These are phyloP conservation scores for Cheilosia scutellata DNA, from an alignment of 2,888 invertebrate genomes.

Conservation along the genomic window DNA sequence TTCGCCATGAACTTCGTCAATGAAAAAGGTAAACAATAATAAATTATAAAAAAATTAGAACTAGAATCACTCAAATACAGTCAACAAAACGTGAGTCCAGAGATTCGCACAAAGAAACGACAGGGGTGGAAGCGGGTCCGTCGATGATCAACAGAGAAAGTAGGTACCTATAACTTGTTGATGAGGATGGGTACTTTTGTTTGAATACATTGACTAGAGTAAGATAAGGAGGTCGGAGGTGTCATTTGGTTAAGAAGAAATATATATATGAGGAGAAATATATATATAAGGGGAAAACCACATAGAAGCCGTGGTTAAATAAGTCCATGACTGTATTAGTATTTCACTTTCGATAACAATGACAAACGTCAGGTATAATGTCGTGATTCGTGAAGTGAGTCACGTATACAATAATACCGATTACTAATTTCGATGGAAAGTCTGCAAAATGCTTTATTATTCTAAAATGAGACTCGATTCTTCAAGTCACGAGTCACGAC, in stretches of 20 bases:
- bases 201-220: background rate
- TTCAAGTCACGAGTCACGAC: too few relatives aligned
- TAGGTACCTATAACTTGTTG: conserved; percentile 36
- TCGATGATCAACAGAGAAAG: conserved; percentile 5
- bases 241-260: conserved; percentile 6
- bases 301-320: background rate
- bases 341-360: too few relatives aligned
- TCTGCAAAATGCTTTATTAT: too few relatives aligned
- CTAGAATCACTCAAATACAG: background rate
- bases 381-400: too few relatives aligned
- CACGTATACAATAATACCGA: too few relatives aligned
- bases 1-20: conserved; percentile 53
- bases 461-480: too few relatives aligned
- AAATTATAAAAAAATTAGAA: conserved; percentile 12
- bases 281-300: background rate
- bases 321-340: too few relatives aligned
- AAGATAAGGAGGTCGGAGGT: background rate
- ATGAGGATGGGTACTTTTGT: conserved; percentile 4
- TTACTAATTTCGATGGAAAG: too few relatives aligned
- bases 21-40: conserved; percentile 62
- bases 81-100: background rate
- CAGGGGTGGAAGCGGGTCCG: background rate
- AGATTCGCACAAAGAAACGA: background rate
- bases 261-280: background rate
- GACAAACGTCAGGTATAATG: too few relatives aligned